Conservation (phyloP, 2,797 vertebrate genomes). For the Microctenopoma steveboyesi region DNA sequence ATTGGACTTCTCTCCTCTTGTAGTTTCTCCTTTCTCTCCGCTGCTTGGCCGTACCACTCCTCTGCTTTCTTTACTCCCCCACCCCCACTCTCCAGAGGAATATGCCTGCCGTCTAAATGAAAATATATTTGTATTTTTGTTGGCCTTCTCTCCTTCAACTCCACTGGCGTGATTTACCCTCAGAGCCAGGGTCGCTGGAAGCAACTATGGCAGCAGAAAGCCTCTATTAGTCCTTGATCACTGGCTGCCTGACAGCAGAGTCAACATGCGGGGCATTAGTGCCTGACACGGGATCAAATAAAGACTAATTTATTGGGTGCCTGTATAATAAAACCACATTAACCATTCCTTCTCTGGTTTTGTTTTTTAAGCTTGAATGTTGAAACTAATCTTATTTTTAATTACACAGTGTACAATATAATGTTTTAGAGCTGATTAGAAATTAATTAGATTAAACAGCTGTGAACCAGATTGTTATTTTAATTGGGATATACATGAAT, state of each 20-base stretch:
- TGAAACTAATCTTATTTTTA: slow-evolving; percentile 6
- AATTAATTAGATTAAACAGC: too few relatives aligned
- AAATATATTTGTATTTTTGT: slow-evolving; percentile 81
- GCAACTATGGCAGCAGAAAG: slow-evolving; percentile 71
- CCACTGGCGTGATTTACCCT: slow-evolving; percentile 67
- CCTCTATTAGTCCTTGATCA: slow-evolving; percentile 80
- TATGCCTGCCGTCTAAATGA: slow-evolving; percentile 73
- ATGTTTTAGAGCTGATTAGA: neutral
- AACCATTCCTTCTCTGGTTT: slow-evolving; percentile 50
- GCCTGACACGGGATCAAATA: slow-evolving; percentile 78
- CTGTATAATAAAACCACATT: slow-evolving; percentile 62
- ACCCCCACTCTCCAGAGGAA: slow-evolving; percentile 59
- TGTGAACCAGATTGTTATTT: slow-evolving; percentile 8
- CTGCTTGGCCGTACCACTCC: slow-evolving; percentile 52
- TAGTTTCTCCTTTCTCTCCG: slow-evolving; percentile 31
- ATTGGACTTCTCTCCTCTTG: slow-evolving; percentile 34
- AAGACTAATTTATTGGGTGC: slow-evolving; percentile 77
- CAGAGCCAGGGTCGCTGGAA: slow-evolving; percentile 69
- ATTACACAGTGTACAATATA: too few relatives aligned
- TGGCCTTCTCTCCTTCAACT: slow-evolving; percentile 66
- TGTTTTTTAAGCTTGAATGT: slow-evolving; percentile 38
- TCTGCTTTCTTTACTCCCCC: slow-evolving; percentile 53
- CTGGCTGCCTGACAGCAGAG: slow-evolving; percentile 75
- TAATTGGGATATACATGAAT: slow-evolving; percentile 28
- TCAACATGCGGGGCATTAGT: slow-evolving; percentile 76